These are phyloP conservation scores for Proisotoma minuta DNA, from an alignment of 2,888 invertebrate genomes.

Conservation along the genomic window DNA sequence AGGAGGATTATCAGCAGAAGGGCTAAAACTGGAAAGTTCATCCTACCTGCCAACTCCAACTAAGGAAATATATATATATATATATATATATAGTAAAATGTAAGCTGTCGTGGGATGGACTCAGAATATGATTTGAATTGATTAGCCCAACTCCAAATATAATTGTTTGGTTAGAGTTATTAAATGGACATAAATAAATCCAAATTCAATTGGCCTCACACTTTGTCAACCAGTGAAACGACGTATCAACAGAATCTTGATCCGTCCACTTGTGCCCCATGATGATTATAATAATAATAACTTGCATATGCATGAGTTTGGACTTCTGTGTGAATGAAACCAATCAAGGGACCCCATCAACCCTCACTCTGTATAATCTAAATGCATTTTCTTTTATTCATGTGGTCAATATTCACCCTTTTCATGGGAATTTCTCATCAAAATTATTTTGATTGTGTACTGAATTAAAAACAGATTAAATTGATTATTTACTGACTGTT, in stretches of 20 bases:
- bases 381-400: too few species aligned
- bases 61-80: background rate
- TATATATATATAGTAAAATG: too few species aligned
- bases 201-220: constrained; percentile 5
- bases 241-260: constrained; percentile 11
- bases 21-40: background rate
- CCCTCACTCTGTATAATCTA: too few species aligned
- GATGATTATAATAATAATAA: background rate
- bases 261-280: background rate
- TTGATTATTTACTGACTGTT: too few species aligned
- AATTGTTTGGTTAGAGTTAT: constrained; percentile 5
- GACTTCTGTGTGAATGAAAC: too few species aligned
- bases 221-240: constrained; percentile 13
- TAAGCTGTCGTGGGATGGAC: background rate
- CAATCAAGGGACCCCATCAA: too few species aligned
- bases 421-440: too few species aligned
- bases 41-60: background rate
- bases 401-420: too few species aligned
- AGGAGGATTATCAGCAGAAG: constrained; percentile 6
- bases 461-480: too few species aligned
- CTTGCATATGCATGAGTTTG: too few species aligned
- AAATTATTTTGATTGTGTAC: too few species aligned
- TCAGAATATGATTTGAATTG: background rate
- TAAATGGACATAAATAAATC: constrained; percentile 1
- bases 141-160: too few species aligned